Base-by-base conservation (phyloP, 2,797 vertebrate species). In the Gouania willdenowi region DNA sequence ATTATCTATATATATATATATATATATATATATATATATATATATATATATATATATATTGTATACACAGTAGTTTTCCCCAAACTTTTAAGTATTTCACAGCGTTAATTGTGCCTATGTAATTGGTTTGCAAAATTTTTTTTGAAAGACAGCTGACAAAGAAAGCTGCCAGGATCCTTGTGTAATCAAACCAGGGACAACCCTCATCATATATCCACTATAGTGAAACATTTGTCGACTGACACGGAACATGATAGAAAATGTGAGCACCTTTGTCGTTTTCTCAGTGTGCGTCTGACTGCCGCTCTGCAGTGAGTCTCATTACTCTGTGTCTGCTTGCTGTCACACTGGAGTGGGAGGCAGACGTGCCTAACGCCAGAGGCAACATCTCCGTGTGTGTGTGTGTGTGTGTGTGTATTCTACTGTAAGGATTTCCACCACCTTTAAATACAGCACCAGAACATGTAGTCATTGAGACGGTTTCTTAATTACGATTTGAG, bases 271-370 rank as follows among this genome's bases (percentile, higher is more conserved):
- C 47, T 65, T 47, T 39, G 49, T 51, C 45, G 63, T 36, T 31
- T 48, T 64, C 60, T 41, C 63, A 54, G 50, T 54, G 64, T 64
- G 69, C 32, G 32, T 70, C 66, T 73, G 74, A 77, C 71, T 77
- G 65, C 59, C 54, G 59, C 65, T 70, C 77, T 65, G 63, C 66
- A 63, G 71, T 55, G 61, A 64, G 65, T 71, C 74, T 84, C 72
- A 82, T 86, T 82, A 86, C 52, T 82, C 73, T 70, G 66, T 41
- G 66, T 74, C 78, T 76, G 76, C 69, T 82, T 69, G 63, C 61
- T 76, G 82, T 83, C 71, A 70, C 66, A 66, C 65, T 71, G 66
- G 35, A 42, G 77, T 46, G 56, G 66, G 74, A 73, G 62, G 56
- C 57, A 71, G 70, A 73, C 45, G 12, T 40, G 62, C 68, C 73